phyloP scores from a whole-genome alignment of 2,113 vertebrate species.

The Brachirus orientalis region DNA sequence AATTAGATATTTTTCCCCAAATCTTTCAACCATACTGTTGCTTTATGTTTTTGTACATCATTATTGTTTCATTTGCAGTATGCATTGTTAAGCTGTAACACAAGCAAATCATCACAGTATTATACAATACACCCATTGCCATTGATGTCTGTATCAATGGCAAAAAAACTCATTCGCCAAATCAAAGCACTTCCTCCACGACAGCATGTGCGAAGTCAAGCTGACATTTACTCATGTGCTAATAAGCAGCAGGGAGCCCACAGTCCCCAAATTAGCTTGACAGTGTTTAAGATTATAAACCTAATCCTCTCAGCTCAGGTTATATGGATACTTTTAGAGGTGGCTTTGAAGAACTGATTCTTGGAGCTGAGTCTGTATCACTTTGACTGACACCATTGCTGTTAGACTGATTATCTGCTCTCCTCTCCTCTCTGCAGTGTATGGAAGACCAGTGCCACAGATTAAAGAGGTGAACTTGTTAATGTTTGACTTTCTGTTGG shows the following conservation, averaged over 20 bases:
- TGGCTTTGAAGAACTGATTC: constrained; percentile 22
- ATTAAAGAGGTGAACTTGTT: background rate
- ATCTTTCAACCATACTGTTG: too few relatives aligned
- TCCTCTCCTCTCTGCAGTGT: background rate
- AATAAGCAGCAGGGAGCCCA: background rate
- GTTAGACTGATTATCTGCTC: constrained; percentile 2
- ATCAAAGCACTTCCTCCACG: too few relatives aligned
- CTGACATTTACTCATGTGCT: too few relatives aligned
- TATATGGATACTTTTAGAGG: constrained; percentile 55
- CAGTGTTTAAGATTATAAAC: constrained; percentile 55
- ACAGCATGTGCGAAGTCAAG: too few relatives aligned
- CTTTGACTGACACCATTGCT: constrained; percentile 44
- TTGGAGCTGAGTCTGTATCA: constrained; percentile 24
- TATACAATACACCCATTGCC: too few relatives aligned
- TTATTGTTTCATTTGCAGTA: too few relatives aligned
- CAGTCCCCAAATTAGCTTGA: constrained; percentile 55
- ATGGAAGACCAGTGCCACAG: too few relatives aligned
- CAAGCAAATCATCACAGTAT: too few relatives aligned
- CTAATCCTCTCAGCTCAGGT: constrained; percentile 64
- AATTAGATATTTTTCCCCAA: background rate
- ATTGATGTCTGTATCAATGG: background rate
- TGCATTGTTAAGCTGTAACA: too few relatives aligned
- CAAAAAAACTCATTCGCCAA: too few relatives aligned
- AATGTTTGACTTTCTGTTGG: background rate
- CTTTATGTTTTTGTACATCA: too few relatives aligned